Base-by-base conservation (phyloP, 2,797 vertebrate species). In the Aeoliscus strigatus region DNA sequence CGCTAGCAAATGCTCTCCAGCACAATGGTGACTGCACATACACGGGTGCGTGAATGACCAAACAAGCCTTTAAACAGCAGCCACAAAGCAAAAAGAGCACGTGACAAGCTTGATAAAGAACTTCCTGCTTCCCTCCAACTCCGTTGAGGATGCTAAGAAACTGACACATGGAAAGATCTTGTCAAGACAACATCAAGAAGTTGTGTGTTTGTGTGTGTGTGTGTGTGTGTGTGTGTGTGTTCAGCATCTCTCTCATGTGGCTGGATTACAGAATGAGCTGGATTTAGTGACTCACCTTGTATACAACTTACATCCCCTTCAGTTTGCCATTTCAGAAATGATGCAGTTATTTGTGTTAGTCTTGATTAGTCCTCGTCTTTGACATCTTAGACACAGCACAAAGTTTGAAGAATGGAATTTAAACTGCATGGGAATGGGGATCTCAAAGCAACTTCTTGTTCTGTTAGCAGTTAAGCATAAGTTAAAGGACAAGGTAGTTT, bases 251-350 rank as follows among this genome's bases (percentile, higher is more conserved):
- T 9, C 12, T 33, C 2, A 23, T 24, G 8, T 39, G 12, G 36
- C n/a, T 23, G 4, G 2, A 58, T 49, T 3, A 3, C 9, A 27
- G 6, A 38, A 21, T 21, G 9, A 7, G 14, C n/a, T 25, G 9
- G 32, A 16, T 35, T 41, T 39, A 14, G 39, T 23, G 9, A 80
- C 64, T 78, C 57, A 73, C 58, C 63, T 69, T 62, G 14, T 4
- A 16, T 5, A 42, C 36, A 58, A 46, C 48, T 42, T 53, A 25
- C 9, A 40, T 70, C 48, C 31, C 30, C 29, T 54, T 58, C 28
- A 48, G 18, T 56, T 60, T 47, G 23, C 61, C 29, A 29, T 61
- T 43, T 67, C 39, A 51, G 29, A 23, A 52, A 39, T 15, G 15
- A 43, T 52, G 51, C 26, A 28, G 26, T 3, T 43, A 38, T 7